These are phyloP conservation scores for Enteromius fasciolatus DNA, from an alignment of 2,797 vertebrate species.

Conservation along the genomic window DNA sequence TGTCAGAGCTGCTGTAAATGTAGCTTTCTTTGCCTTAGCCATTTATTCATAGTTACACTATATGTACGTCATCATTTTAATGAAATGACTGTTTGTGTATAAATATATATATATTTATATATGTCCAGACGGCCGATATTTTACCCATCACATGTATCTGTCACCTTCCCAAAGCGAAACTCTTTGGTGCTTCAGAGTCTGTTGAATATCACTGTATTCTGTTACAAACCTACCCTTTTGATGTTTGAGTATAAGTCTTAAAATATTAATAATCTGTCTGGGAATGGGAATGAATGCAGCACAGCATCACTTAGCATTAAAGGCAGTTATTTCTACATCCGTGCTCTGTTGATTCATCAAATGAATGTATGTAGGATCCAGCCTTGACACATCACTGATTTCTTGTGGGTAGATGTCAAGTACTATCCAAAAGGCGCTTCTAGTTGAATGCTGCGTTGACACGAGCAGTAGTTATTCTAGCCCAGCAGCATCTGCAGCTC, in stretches of 20 bases:
- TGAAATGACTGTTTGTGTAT: conserved; percentile 19
- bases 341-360: conserved; percentile 24
- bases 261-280: conserved; percentile 28
- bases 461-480: conserved; percentile 23
- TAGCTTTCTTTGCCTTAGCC: conserved; percentile 41
- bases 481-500: conserved; percentile 37
- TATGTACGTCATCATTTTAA: conserved; percentile 1
- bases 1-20: conserved; percentile 37
- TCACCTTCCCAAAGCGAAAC: neutral
- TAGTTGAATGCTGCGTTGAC: conserved; percentile 36
- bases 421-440: conserved; percentile 39
- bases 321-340: conserved; percentile 36
- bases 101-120: neutral
- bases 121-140: conserved; percentile 1
- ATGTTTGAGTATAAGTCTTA: conserved; percentile 22
- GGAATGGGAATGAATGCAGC: conserved; percentile 30
- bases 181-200: conserved; percentile 14
- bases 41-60: conserved; percentile 15
- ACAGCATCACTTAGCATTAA: conserved; percentile 35
- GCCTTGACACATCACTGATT: conserved; percentile 24
- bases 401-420: conserved; percentile 51
- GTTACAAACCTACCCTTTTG: conserved; percentile 22
- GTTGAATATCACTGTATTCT: conserved; percentile 2
- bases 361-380: conserved; percentile 36
- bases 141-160: neutral